Base-by-base conservation (phyloP, 2,113 vertebrate genomes). In the Grallaria varia region DNA sequence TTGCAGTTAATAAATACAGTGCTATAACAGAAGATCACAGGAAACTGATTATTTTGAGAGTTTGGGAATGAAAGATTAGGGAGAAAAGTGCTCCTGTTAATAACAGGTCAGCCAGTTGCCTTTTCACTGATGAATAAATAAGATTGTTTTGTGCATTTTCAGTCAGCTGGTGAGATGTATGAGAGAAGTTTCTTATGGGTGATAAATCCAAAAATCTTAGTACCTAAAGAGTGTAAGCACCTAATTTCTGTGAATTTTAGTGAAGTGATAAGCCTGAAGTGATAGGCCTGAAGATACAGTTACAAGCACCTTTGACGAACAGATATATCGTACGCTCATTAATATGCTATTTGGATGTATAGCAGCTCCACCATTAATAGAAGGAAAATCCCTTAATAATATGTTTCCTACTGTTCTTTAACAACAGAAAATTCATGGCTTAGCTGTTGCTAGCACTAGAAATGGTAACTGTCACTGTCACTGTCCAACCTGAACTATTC, bases 121-220 rank as follows among this genome's bases (percentile, higher is more conserved):
- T 67, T 90, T 62, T 68, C 7, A 37, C 4, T 40, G 40, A 63
- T n/a, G 40, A 83, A 62, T 68, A 68, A 87, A 31, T 10, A 40
- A 10, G 67, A 79, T 45, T 80, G 37, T 4, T 62, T 44, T 60
- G 28, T 88, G n/a, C 33, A 9, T 19, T 15, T 40, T 88, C 59
- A 56, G 62, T 49, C 64, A 85, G 22, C 39, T 73, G 45, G 22
- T 23, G 68, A 40, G 55, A 71, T 55, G 35, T 2, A 6, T 4
- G 9, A 28, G 18, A 55, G 37, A 86, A 72, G 35, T 55, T 74
- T 72, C 12, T 78, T 60, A 16, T 0, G 0, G 28, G 22, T 0
- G 1, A 79, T 37, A 84, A 16, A 35, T 66, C 23, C 5, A 17
- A 86, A 77, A 72, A 63, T 75, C 37, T 44, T 83, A 55, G 30